Conservation (phyloP, 2,888 invertebrate species). For the Phorcus lineatus region DNA sequence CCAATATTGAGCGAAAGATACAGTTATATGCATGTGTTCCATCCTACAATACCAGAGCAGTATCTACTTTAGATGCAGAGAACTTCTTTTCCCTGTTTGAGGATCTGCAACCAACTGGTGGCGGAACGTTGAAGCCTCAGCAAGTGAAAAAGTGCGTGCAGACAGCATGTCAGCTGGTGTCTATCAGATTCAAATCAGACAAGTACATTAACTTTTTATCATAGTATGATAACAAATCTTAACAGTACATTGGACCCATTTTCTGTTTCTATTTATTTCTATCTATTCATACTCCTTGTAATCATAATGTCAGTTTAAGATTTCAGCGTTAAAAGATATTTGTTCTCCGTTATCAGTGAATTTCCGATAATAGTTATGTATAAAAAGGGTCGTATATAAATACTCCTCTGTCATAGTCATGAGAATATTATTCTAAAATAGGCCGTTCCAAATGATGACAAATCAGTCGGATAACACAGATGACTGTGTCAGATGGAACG, state of each 20-base stretch:
- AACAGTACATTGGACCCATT: not conserved
- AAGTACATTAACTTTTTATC: not conserved
- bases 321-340: too few relatives aligned
- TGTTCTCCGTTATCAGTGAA: too few relatives aligned
- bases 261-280: not conserved
- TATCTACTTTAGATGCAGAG: slow-evolving; percentile 31
- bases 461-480: too few relatives aligned
- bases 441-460: too few relatives aligned
- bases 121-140: not conserved
- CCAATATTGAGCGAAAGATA: not conserved
- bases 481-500: too few relatives aligned
- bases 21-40: not conserved
- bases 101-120: not conserved
- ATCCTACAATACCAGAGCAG: slow-evolving; percentile 27
- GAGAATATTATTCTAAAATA: too few relatives aligned
- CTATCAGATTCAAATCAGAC: not conserved
- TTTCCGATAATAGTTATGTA: too few relatives aligned
- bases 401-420: too few relatives aligned
- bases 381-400: too few relatives aligned
- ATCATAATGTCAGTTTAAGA: too few relatives aligned
- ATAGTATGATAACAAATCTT: not conserved
- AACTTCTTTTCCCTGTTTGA: slow-evolving; percentile 21
- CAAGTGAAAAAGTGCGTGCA: not conserved
- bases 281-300: too few relatives aligned
- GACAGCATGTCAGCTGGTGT: not conserved